Evolutionary conservation across 2,113 vertebrate species (phyloP).

Genomic region (Myanophis thanlyinensis): DNA sequence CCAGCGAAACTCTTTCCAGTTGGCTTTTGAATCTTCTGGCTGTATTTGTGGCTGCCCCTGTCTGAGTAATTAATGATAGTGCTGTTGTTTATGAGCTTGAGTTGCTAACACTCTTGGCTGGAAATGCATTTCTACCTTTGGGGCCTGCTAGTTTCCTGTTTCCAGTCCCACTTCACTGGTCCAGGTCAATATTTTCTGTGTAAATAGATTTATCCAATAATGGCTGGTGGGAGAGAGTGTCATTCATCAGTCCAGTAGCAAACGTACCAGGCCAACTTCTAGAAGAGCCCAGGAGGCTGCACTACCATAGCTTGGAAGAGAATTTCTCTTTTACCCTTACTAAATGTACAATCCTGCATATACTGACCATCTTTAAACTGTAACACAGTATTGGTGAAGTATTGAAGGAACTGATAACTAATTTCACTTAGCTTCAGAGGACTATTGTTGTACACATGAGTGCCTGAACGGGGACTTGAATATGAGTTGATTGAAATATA

Average conservation of each 20-base stretch:
- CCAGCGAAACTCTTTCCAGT: slow-evolving; percentile 64
- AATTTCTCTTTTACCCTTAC: background rate
- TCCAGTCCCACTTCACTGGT: slow-evolving; percentile 67
- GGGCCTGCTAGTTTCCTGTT: slow-evolving; percentile 64
- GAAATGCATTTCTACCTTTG: slow-evolving; percentile 70
- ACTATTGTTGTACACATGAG: background rate
- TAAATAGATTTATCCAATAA: slow-evolving; percentile 71
- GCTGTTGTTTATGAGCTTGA: slow-evolving; percentile 68
- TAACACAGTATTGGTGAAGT: background rate
- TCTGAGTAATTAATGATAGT: slow-evolving; percentile 70
- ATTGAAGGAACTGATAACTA: background rate
- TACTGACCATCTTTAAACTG: background rate
- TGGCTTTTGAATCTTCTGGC: slow-evolving; percentile 66
- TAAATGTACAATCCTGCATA: background rate
- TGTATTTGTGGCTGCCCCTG: slow-evolving; percentile 62
- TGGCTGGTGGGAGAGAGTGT: slow-evolving; percentile 56
- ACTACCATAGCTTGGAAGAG: background rate
- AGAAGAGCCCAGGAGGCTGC: slow-evolving; percentile 1
- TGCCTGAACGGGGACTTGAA: background rate
- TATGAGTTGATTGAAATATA: background rate
- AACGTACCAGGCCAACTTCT: slow-evolving; percentile 43
- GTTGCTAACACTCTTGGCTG: slow-evolving; percentile 69
- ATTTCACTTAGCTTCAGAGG: background rate
- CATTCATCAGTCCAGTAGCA: slow-evolving; percentile 59
- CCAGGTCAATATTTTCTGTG: slow-evolving; percentile 69